Conservation (phyloP, 1,140 invertebrate genomes). For the Drosophila orena region DNA sequence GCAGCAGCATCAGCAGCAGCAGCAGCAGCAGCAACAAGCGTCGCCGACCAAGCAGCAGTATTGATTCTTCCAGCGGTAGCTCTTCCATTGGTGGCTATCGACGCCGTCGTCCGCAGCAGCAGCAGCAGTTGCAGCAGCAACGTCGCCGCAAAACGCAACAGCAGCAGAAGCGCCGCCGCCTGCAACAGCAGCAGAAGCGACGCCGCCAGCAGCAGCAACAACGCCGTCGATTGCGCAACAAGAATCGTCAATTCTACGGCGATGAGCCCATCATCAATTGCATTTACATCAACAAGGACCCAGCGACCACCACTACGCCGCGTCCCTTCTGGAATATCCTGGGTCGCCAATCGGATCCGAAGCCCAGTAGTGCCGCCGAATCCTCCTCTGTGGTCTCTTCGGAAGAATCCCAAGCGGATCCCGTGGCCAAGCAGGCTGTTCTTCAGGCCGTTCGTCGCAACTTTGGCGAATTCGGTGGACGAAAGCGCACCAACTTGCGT, state of each 20-base stretch:
- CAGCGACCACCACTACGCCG: constrained; percentile 63
- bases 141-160: constrained; percentile 32
- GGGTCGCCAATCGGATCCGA: constrained; percentile 43
- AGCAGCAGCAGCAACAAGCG: constrained; percentile 29
- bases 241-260: constrained; percentile 51
- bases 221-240: constrained; percentile 47
- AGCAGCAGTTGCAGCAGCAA: constrained; percentile 28
- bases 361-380: background rate
- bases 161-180: constrained; percentile 38
- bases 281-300: constrained; percentile 80
- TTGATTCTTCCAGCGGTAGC: constrained; percentile 8
- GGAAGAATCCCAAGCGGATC: constrained; percentile 18
- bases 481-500: constrained; percentile 70
- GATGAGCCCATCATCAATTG: constrained; percentile 75
- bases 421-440: constrained; percentile 32
- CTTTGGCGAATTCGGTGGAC: constrained; percentile 57
- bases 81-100: constrained; percentile 57
- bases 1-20: constrained; percentile 19
- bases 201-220: constrained; percentile 50
- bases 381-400: background rate
- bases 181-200: constrained; percentile 33
- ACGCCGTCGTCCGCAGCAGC: constrained; percentile 59
- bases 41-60: constrained; percentile 38
- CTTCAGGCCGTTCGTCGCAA: constrained; percentile 46
- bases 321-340: constrained; percentile 81